Conservation (phyloP, 1,140 invertebrate species). For the Plectrocnemia conspersa region DNA sequence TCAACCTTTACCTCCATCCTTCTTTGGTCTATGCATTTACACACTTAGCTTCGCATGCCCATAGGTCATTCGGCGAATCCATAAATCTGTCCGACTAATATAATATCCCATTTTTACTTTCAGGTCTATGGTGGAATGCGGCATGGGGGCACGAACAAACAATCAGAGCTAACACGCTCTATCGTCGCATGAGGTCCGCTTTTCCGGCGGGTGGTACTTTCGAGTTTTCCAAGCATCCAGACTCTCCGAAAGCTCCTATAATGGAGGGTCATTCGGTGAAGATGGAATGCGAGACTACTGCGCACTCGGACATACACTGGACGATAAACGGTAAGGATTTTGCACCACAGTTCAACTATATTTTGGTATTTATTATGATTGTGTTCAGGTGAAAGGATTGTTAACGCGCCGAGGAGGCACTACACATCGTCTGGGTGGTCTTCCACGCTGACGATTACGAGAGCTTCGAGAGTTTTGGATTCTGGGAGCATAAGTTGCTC, state of each 20-base stretch:
- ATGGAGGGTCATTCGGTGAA: conserved; percentile 2
- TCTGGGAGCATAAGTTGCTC: conserved; percentile 1
- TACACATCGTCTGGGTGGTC: not conserved
- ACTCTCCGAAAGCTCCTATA: not conserved
- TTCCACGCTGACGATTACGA: conserved; percentile 11
- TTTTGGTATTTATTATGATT: not conserved
- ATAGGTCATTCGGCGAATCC: too few species aligned
- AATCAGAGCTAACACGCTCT: not conserved
- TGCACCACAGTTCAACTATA: too few species aligned
- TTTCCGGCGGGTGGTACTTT: conserved; percentile 3
- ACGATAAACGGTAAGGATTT: conserved; percentile 13
- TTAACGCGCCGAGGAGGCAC: conserved; percentile 1
- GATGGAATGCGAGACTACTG: conserved; percentile 8
- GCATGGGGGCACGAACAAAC: not conserved
- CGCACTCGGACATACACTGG: conserved; percentile 7
- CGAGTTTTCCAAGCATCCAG: conserved; percentile 10
- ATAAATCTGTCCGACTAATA: too few species aligned
- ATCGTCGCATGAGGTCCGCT: not conserved
- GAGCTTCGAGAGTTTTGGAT: conserved; percentile 1
- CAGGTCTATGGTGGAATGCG: not conserved
- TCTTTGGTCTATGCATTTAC: too few species aligned
- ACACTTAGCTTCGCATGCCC: too few species aligned
- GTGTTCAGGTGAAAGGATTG: conserved; percentile 4
- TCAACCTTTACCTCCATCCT: too few species aligned
- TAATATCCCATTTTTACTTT: conserved; percentile 10